Conservation (phyloP, 2,797 vertebrate species). For the Telmatherina bonti region DNA sequence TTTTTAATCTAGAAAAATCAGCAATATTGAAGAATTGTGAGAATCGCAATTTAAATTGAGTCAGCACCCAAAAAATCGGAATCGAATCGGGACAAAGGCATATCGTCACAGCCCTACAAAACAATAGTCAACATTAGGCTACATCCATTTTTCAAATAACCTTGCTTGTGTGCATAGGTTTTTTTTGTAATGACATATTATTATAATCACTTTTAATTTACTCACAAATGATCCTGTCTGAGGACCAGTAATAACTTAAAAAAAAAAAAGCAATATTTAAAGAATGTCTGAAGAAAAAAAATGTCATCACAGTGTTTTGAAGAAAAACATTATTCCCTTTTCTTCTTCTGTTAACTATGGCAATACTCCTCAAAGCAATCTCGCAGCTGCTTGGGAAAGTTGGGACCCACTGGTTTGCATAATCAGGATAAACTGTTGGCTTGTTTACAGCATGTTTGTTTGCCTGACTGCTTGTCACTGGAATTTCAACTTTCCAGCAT, state of each 20-base stretch:
- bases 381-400: neutral
- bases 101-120: too few relatives aligned
- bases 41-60: too few relatives aligned
- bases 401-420: neutral
- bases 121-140: neutral
- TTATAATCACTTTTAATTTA: neutral
- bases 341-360: neutral
- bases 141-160: neutral
- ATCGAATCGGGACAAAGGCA: too few relatives aligned
- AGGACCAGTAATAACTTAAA: neutral
- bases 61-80: too few relatives aligned
- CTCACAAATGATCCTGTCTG: neutral
- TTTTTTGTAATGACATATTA: neutral
- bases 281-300: neutral
- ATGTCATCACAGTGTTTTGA: neutral
- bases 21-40: too few relatives aligned
- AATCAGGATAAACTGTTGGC: constrained; percentile 1
- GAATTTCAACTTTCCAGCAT: neutral
- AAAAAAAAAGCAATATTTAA: neutral
- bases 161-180: neutral
- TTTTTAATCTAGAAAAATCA: too few relatives aligned
- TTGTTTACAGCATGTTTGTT: constrained; percentile 5
- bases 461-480: constrained; percentile 1
- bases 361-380: neutral
- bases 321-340: neutral